Evolutionary conservation across 2,888 invertebrate genomes (phyloP), one percentile per base, ranked within the genome.

Genomic region (Agrenia bidenticulata): DNA sequence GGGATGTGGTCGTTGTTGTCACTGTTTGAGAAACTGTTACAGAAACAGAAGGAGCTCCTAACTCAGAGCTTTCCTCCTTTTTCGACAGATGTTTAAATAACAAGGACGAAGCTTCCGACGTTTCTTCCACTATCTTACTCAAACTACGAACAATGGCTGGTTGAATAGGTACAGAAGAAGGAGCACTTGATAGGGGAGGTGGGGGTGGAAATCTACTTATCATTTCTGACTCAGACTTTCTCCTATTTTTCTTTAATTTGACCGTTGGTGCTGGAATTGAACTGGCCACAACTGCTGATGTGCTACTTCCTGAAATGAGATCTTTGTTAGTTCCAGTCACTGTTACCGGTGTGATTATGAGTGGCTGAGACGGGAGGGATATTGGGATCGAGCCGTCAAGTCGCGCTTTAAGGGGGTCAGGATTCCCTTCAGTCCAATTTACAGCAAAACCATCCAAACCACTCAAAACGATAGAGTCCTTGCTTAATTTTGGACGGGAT

Each of bases 401-500:
- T 15, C 51, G 24, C 5, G 21, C 24, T 23, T 51, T 51, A 7
- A 51, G 19, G 15, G 23, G 2, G 19, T 51, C 23, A 4, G 24
- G 5, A 21, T 23, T 24, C 51, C 21, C 7, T 17, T 49, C 13
- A 9, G 11, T 17, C 49, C 17, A 5, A 15, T 11, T 45, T 45
- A 19, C 21, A 24, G 23, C 15, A 13, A 23, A 9, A 11, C 32
- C 37, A 11, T 24, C 27, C 2, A 55, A n/a, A n/a, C n/a, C 32
- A 27, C 27, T 4, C 9, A 11, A 32, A 32, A 32, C 11, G 32
- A 7, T 15, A 11, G 23, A 9, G 13, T 70, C 67, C 32, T 70
- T 70, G 39, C 60, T 67, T 21, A 67, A 54, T 51, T 67, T 72
- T 67, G 69, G 72, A 69, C 69, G 72, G 67, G 69, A 67, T 61